Evolutionary conservation across 37 sponge, comb jelly and placozoan species (phyloP).

Genomic region (Aplysina aerophoba): DNA sequence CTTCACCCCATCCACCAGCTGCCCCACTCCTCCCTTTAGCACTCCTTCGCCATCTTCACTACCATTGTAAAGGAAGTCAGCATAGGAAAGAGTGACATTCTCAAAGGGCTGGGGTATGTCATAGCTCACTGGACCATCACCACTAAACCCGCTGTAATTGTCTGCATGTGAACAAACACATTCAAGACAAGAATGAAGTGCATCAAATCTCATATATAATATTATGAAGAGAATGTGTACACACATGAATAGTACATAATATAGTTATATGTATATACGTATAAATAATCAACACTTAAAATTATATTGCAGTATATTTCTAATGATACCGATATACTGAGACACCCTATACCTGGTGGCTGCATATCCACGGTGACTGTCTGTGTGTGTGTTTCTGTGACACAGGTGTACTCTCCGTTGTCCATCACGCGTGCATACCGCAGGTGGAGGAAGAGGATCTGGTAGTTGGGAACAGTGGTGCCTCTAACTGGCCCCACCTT

Average conservation of each 20-base stretch:
- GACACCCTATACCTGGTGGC: too few relatives aligned
- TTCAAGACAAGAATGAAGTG: neutral
- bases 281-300: too few relatives aligned
- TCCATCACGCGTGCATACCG: conserved; percentile 8
- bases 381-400: too few relatives aligned
- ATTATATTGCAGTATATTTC: too few relatives aligned
- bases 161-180: neutral
- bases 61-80: neutral
- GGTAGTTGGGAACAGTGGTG: neutral
- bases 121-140: neutral
- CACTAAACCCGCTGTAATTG: neutral
- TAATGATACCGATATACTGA: too few relatives aligned
- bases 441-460: neutral
- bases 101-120: neutral
- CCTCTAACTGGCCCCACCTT: neutral
- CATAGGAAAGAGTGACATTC: neutral
- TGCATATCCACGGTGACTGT: too few relatives aligned
- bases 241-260: too few relatives aligned
- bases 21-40: neutral
- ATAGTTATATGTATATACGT: too few relatives aligned
- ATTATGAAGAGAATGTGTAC: too few relatives aligned
- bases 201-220: too few relatives aligned
- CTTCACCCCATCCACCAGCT: conserved; percentile 7
- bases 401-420: neutral
- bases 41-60: neutral